Percentiles rank a stretch among this genome's conserved stretches.
These are phyloP conservation scores for Peromyscus californicus DNA, from an alignment of 2,113 vertebrate genomes.

Conservation along the genomic window DNA sequence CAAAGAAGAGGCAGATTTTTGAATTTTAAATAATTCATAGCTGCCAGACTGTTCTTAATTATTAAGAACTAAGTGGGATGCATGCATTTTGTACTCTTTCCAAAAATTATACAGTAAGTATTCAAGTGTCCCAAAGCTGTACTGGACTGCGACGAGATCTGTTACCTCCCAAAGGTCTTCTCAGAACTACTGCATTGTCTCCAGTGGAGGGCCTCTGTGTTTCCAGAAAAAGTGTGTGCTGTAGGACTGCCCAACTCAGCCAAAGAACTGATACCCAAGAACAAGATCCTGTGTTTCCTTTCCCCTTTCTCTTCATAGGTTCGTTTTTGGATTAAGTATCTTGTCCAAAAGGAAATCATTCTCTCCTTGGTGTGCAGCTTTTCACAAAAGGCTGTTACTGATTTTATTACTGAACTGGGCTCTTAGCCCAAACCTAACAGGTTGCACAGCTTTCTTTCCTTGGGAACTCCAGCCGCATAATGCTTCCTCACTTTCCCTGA, in stretches of 20 bases:
- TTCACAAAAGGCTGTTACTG: not conserved
- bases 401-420: not conserved
- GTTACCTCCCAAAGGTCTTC: not conserved
- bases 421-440: not conserved
- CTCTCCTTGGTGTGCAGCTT: not conserved
- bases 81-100: not conserved
- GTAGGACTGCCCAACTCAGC: accelerated
- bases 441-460: no score
- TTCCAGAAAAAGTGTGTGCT: not conserved
- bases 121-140: not conserved
- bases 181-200: accelerated
- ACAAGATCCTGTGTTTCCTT: not conserved
- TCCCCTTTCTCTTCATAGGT: not conserved
- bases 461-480: accelerated
- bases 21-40: not conserved
- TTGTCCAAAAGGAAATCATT: not conserved
- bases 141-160: not conserved
- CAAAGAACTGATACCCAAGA: not conserved
- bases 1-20: not conserved
- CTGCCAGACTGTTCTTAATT: not conserved
- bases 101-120: not conserved
- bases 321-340: not conserved
- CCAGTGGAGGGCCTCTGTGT: no score
- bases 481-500: not conserved
- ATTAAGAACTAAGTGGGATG: not conserved